Evolutionary conservation across 2,113 vertebrate genomes (phyloP).

Genomic region (Eulacestoma nigropectus): DNA sequence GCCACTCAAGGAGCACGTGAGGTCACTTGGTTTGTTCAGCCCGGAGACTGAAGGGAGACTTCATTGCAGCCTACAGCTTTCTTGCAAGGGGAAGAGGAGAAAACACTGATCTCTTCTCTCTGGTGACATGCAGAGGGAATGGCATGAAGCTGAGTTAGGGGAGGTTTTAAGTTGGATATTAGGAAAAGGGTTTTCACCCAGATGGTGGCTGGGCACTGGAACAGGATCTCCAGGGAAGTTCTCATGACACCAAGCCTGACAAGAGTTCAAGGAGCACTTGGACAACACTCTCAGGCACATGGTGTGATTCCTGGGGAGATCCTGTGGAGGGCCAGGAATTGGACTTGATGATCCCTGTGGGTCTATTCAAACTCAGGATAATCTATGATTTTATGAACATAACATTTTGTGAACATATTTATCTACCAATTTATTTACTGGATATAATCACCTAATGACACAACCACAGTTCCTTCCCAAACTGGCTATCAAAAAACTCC

Average conservation of each 20-base stretch:
- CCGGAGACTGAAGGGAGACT: background rate
- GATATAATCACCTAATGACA: background rate
- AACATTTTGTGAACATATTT: background rate
- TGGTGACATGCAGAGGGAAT: background rate
- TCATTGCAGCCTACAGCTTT: background rate
- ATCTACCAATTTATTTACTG: background rate
- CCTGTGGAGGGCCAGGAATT: background rate
- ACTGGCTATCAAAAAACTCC: background rate
- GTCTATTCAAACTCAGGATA: background rate
- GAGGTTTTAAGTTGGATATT: background rate
- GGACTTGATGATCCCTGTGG: background rate
- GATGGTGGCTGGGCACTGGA: background rate
- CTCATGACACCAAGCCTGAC: background rate
- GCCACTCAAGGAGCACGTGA: background rate
- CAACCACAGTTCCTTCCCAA: background rate
- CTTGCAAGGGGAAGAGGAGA: background rate
- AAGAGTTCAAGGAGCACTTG: background rate
- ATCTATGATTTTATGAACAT: background rate
- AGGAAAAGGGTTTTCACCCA: background rate
- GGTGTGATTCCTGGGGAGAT: background rate
- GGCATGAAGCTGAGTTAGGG: background rate
- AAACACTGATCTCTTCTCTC: background rate
- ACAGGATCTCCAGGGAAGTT: background rate
- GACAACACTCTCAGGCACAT: background rate
- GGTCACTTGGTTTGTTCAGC: background rate